Base-by-base conservation (phyloP, 2,888 invertebrate genomes). In the Cataglyphis altisquamis region DNA sequence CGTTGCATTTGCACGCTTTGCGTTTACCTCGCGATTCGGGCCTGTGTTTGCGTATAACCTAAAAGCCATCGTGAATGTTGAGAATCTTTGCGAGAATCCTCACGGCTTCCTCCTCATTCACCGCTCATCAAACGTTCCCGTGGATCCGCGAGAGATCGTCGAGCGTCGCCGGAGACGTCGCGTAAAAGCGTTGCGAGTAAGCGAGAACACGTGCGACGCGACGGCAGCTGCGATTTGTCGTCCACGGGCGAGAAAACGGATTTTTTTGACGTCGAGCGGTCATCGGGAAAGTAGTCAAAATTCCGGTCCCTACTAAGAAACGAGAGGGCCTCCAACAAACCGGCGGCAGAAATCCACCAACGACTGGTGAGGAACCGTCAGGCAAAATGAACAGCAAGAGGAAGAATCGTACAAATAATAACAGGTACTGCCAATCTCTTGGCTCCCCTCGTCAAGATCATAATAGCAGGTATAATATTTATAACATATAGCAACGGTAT, bases 291-390 rank as follows among this genome's bases (percentile, higher is more conserved):
- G 92, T 95, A 92, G 93, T 96, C 97, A 97, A 97, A 97, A 97
- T 97, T 97, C 97, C 97, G 97, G 97, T 97, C 97, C 97, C 97
- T 95, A 97, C 97, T 96, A 97, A 96, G 96, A 97, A 96, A 96
- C 96, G 96, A 96, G 97, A 97, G 96, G 96, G 96, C 96, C 97
- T 97, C 97, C 97, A 96, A 96, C 96, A 96, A 95, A 96, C 96
- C 96, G 96, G 96, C 94, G 95, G 95, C 93, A 95, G 94, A 94
- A 94, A 92, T 91, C 91, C 92, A 91, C 90, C 93, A 86, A 87
- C 90, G 90, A 91, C 91, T 92, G 92, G 91, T 92, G 92, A 94
- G 88, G 92, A 94, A 90, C 83, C 91, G 62, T 92, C 92, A 94
- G 95, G 95, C 94, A 96, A 96, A 95, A 97, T 97, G 97, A 98